Conservation (phyloP, 1,140 invertebrate genomes). For the Sinonovacula constricta region DNA sequence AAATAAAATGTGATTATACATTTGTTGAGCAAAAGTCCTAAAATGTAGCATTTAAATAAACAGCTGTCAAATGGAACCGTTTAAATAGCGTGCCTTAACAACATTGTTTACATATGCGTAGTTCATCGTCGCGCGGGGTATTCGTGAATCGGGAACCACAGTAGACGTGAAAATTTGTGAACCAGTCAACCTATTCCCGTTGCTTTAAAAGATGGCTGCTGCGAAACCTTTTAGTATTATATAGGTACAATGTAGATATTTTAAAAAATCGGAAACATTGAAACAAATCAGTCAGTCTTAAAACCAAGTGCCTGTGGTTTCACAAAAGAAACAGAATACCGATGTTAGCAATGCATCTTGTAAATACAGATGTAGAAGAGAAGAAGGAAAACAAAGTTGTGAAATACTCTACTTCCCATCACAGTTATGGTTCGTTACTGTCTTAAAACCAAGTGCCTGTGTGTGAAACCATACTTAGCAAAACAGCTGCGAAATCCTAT, state of each 20-base stretch:
- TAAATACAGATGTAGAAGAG: too few relatives aligned
- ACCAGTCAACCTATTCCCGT: background rate
- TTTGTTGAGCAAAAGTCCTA: background rate
- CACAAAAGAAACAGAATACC: too few relatives aligned
- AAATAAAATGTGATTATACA: background rate
- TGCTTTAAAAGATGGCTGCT: background rate
- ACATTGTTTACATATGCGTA: background rate
- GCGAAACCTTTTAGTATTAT: constrained; percentile 1
- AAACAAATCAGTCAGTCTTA: constrained; percentile 1
- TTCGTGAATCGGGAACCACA: background rate
- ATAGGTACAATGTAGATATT: background rate
- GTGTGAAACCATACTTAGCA: too few relatives aligned
- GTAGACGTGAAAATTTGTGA: constrained; percentile 1
- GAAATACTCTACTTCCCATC: too few relatives aligned
- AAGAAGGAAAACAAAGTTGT: too few relatives aligned
- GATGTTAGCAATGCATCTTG: too few relatives aligned
- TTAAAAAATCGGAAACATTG: background rate
- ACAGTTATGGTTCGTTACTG: too few relatives aligned
- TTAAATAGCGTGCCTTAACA: background rate
- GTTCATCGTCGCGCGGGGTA: background rate
- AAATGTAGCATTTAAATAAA: background rate
- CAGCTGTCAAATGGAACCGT: too few relatives aligned
- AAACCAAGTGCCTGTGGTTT: background rate
- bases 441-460: too few relatives aligned
- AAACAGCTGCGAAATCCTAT: too few relatives aligned